These are phyloP conservation scores for Andricus grossulariae DNA, from an alignment of 1,140 invertebrate genomes.

Conservation along the genomic window DNA sequence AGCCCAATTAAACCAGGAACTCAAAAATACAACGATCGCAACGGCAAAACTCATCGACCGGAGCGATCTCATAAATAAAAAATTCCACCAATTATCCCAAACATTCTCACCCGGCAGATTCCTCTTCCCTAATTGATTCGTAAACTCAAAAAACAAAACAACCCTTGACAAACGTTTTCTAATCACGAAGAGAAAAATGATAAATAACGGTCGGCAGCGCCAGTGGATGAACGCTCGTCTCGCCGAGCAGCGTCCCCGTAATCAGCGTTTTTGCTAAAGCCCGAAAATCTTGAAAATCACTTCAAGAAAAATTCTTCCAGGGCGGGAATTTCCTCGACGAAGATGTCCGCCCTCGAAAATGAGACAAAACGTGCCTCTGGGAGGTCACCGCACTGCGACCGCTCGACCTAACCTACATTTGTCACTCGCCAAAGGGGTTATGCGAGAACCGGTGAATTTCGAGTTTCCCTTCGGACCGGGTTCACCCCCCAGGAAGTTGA, in stretches of 20 bases:
- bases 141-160: background rate
- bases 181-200: constrained; percentile 18
- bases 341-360: constrained; percentile 21
- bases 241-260: background rate
- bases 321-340: background rate
- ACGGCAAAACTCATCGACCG: background rate
- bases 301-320: background rate
- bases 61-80: background rate
- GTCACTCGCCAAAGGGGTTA: constrained; percentile 59
- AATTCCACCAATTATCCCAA: background rate
- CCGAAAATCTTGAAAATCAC: background rate
- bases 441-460: constrained; percentile 35
- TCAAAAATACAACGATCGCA: background rate
- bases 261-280: background rate
- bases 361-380: constrained; percentile 26
- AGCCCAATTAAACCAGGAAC: background rate
- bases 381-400: constrained; percentile 62
- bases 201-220: constrained; percentile 28
- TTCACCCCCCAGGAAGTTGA: background rate
- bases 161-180: background rate
- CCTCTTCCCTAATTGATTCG: too few species aligned
- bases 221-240: background rate
- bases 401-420: constrained; percentile 66
- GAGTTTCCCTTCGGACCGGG: background rate
- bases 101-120: too few species aligned